Percentiles rank a stretch among this genome's conserved stretches.
Evolutionary conservation across 35 echinoderm and acorn worm species (phyloP).

Genomic region (Heliocidaris tuberculata): DNA sequence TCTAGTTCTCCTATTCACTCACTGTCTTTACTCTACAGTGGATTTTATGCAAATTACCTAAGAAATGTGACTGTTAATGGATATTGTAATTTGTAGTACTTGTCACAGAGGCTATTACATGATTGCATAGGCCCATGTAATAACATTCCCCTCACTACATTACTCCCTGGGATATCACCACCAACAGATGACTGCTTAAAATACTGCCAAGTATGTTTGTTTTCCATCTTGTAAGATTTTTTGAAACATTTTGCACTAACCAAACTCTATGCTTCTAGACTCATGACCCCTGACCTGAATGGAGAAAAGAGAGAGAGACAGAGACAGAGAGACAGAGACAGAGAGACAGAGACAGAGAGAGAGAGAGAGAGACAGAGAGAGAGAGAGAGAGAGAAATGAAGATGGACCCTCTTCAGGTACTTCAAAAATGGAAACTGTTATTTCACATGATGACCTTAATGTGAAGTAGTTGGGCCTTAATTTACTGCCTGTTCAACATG

Average conservation of each 20-base stretch:
- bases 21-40: not conserved
- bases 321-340: too few relatives aligned
- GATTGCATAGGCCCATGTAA: too few relatives aligned
- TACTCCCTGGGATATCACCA: not conserved
- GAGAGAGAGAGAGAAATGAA: not conserved
- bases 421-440: not conserved
- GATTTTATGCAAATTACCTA: not conserved
- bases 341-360: not conserved
- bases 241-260: not conserved
- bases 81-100: too few relatives aligned
- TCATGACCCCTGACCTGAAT: too few relatives aligned
- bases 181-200: not conserved
- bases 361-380: not conserved
- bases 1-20: not conserved
- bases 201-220: not conserved
- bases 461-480: not conserved
- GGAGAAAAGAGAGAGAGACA: too few relatives aligned
- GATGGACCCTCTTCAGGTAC: not conserved
- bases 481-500: constrained; percentile 1
- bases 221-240: not conserved
- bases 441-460: constrained; percentile 12
- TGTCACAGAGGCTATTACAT: too few relatives aligned
- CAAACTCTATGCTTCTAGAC: too few relatives aligned
- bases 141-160: not conserved
- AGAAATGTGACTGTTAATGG: not conserved